These are phyloP conservation scores for Tipula unca DNA, from an alignment of 2,888 invertebrate genomes.

Conservation along the genomic window DNA sequence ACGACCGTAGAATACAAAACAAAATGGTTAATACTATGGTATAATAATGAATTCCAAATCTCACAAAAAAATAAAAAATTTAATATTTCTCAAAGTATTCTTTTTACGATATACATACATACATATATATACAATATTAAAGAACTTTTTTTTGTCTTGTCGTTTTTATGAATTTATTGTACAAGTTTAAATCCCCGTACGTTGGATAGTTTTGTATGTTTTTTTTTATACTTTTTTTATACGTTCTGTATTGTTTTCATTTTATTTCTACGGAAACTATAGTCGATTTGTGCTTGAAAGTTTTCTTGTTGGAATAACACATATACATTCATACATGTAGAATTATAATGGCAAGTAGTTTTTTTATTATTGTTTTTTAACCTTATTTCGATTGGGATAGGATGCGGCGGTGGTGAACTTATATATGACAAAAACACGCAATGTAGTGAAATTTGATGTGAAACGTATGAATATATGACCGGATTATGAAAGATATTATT, in stretches of 20 bases:
- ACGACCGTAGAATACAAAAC: neutral
- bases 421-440: neutral
- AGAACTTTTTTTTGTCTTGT: neutral
- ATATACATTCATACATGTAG: neutral
- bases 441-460: neutral
- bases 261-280: neutral
- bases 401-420: neutral
- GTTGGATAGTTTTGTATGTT: neutral
- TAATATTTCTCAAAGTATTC: neutral
- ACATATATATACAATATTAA: neutral
- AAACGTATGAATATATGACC: neutral
- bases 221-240: neutral
- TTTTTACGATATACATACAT: neutral
- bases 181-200: constrained; percentile 8
- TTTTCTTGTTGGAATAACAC: neutral
- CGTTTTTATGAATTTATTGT: constrained; percentile 4
- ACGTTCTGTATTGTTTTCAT: neutral
- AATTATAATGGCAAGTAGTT: neutral
- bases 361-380: neutral
- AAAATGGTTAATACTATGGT: neutral
- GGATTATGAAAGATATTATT: neutral
- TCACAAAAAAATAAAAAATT: neutral
- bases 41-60: neutral
- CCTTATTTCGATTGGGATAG: constrained; percentile 8
- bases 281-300: neutral